Evolutionary conservation across 2,888 invertebrate species (phyloP), one percentile per base, ranked within the genome.

Genomic region (Microplitis deprimator): DNA sequence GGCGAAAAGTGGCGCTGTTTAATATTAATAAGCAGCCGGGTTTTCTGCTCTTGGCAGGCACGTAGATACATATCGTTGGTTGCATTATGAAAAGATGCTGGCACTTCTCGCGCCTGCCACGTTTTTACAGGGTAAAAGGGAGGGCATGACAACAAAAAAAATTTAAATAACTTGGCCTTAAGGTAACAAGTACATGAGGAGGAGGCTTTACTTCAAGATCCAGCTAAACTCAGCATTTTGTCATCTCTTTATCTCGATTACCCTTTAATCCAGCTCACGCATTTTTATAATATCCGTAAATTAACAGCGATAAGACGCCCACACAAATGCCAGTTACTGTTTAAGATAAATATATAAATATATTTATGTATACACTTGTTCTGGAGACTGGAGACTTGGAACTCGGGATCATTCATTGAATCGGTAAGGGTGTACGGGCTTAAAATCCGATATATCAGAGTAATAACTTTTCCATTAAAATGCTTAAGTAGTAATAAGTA

Each of bases 391-490:
- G 40, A 68, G 77, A 73, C 50, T 79, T 79, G 50, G 50, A 77
- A 71, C 80, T 73, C 68, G 68, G 72, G 68, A 64, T 79, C n/a
- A 59, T 72, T 20, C 17, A 59, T 62, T n/a, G 70, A 70, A 61
- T 40, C 68, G 59, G 62, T 61, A 68, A 68, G 67, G 38, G 73
- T 73, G 38, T 61, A 67, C 38, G 67, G 84, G 86, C 87, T 87
- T 87, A 87, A 87, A 87, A 87, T 82, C 84, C 86, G 84, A 88
- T 88, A 88, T 85, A 88, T 88, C 85, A 87, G 84, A 85, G 85
- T 87, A 86, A 86, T 85, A 89, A 89, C 89, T 89, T 89, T 86
- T 88, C 88, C 89, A 89, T 89, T 88, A 89, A 88, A 88, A 88
- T 84, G 85, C 87, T 87, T 86, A 89, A 87, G 88, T 87, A 87